phyloP scores from a whole-genome alignment of 92 coral and sea anemone species.

The Desmophyllum pertusum region DNA sequence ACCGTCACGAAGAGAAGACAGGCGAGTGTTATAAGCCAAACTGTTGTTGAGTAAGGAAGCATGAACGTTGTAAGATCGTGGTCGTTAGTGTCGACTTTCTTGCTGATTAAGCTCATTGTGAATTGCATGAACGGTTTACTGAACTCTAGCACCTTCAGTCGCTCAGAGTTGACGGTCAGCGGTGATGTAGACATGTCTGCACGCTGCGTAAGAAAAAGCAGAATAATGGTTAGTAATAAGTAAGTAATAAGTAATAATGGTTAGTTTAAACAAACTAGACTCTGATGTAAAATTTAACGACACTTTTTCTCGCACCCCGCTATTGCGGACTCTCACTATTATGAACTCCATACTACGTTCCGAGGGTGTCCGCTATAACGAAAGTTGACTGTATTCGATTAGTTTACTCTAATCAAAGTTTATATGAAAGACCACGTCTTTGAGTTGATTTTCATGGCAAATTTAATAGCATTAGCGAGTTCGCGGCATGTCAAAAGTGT shows the following conservation, averaged over 20 bases:
- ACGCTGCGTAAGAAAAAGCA: conserved; percentile 16
- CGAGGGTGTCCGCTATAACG: too few relatives aligned
- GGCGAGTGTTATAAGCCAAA: conserved; percentile 80
- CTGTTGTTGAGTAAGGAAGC: conserved; percentile 79
- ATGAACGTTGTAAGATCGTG: conserved; percentile 74
- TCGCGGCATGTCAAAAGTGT: too few relatives aligned
- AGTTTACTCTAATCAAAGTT: too few relatives aligned
- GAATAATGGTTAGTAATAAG: background rate
- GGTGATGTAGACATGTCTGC: conserved; percentile 76
- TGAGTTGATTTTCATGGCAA: too few relatives aligned
- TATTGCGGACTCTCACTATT: too few relatives aligned
- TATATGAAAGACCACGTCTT: too few relatives aligned
- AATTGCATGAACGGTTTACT: conserved; percentile 80
- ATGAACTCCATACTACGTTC: too few relatives aligned
- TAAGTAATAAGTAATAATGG: background rate
- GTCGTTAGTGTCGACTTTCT: conserved; percentile 60
- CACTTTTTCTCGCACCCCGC: too few relatives aligned
- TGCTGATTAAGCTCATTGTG: conserved; percentile 70
- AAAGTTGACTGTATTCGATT: too few relatives aligned
- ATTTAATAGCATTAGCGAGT: too few relatives aligned
- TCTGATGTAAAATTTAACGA: too few relatives aligned
- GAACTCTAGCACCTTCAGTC: conserved; percentile 67
- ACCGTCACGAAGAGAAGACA: conserved; percentile 75
- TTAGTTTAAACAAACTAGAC: too few relatives aligned
- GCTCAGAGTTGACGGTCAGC: conserved; percentile 72